Conservation (phyloP, 2,797 vertebrate species). For the Falco cherrug region DNA sequence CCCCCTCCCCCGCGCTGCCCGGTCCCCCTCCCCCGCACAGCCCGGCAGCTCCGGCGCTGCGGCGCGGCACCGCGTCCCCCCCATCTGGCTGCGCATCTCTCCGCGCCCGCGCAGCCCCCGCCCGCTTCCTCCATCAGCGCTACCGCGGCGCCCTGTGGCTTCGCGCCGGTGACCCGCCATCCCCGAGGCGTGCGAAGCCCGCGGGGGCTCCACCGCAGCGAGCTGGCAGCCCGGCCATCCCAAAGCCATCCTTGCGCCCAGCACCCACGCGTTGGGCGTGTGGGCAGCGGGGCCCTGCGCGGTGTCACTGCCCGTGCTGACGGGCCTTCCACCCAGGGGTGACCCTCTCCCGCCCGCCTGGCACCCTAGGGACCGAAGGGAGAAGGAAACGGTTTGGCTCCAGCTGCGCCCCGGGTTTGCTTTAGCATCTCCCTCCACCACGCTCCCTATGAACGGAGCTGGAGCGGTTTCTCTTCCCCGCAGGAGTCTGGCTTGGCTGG, state of each 20-base stretch:
- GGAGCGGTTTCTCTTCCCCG: background rate
- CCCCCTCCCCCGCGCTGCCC: background rate
- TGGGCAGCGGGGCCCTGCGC: background rate
- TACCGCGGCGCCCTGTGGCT: too few relatives aligned
- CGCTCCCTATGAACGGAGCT: accelerated
- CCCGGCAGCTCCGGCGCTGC: too few relatives aligned
- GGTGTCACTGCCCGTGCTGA: accelerated
- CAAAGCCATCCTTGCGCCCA: background rate
- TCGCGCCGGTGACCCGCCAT: too few relatives aligned
- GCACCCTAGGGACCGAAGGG: background rate
- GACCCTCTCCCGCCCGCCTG: background rate
- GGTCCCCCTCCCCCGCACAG: too few relatives aligned
- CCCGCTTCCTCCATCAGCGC: too few relatives aligned
- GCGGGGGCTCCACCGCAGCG: accelerated
- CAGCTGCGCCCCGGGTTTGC: background rate
- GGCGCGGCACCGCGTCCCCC: too few relatives aligned
- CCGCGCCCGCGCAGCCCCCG: background rate
- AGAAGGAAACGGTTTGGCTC: background rate
- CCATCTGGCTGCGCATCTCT: background rate
- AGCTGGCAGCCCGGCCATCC: too few relatives aligned
- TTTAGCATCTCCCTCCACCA: background rate
- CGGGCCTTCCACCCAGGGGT: background rate
- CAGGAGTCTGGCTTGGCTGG: too few relatives aligned
- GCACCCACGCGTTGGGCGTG: accelerated
- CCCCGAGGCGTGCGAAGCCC: too few relatives aligned